phyloP scores from a whole-genome alignment of 2,888 invertebrate genomes.

The Heliothis peltigera region DNA sequence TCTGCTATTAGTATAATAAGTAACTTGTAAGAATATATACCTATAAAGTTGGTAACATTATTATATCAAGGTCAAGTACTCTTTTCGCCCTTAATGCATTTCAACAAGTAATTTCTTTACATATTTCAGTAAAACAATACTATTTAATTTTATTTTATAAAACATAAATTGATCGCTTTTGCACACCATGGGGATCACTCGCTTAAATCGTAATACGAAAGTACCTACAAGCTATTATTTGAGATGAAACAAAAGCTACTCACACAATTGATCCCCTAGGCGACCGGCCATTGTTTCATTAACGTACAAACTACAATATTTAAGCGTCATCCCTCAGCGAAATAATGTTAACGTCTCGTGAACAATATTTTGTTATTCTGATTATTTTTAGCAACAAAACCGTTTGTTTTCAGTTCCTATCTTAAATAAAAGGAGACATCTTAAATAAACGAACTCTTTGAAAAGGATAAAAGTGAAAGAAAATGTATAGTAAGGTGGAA shows the following conservation, averaged over 20 bases:
- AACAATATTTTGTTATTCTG: constrained; percentile 20
- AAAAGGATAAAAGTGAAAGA: no score
- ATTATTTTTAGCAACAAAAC: neutral
- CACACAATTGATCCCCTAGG: constrained; percentile 57
- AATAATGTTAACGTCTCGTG: constrained; percentile 27
- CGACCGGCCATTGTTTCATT: constrained; percentile 54
- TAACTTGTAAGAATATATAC: no score
- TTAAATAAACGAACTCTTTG: no score
- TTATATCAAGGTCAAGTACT: neutral
- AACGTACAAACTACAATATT: constrained; percentile 27
- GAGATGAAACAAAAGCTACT: constrained; percentile 53
- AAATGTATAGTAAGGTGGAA: no score
- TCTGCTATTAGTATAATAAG: no score
- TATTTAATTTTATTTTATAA: constrained; percentile 13
- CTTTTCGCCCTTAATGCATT: neutral
- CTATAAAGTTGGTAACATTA: neutral
- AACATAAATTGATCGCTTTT: constrained; percentile 4
- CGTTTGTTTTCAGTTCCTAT: neutral
- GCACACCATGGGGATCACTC: constrained; percentile 8
- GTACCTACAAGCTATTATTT: constrained; percentile 52
- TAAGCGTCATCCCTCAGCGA: constrained; percentile 25
- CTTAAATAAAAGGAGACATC: no score
- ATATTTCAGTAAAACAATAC: neutral
- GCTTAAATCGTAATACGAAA: constrained; percentile 22
- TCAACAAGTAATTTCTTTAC: neutral